Evolutionary conservation across 2,113 vertebrate genomes (phyloP).

Genomic region (Cyanoderma ruficeps): DNA sequence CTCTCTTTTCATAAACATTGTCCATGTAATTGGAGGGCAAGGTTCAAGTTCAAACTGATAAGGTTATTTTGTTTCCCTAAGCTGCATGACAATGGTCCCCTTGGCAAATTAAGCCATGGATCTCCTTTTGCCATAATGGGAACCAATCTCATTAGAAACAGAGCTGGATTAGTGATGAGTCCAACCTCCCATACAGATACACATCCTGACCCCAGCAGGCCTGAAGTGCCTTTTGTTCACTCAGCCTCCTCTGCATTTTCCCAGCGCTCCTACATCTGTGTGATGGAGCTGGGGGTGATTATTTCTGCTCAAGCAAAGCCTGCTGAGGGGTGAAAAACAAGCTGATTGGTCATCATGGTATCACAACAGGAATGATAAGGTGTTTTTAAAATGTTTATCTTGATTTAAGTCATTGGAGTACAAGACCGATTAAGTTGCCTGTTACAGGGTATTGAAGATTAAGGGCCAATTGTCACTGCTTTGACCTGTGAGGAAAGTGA

Average conservation of each 20-base stretch:
- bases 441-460: background rate
- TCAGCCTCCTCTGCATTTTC: constrained; percentile 7
- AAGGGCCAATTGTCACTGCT: background rate
- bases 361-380: background rate
- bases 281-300: background rate
- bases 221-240: constrained; percentile 40
- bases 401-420: background rate
- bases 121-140: constrained; percentile 30
- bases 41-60: constrained; percentile 54
- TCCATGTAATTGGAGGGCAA: constrained; percentile 20
- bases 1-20: constrained; percentile 15
- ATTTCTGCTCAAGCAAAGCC: constrained; percentile 5
- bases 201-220: constrained; percentile 37
- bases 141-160: constrained; percentile 57
- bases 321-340: background rate
- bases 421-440: background rate
- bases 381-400: background rate
- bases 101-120: constrained; percentile 25
- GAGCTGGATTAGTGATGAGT: constrained; percentile 38
- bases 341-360: background rate
- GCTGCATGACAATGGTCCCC: background rate
- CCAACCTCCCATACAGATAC: background rate
- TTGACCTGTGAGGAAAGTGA: background rate
- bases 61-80: constrained; percentile 46
- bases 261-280: background rate